Percentiles rank a stretch among this genome's conserved stretches.
phyloP scores from a whole-genome alignment of 30 jellyfish, hydroid and myxozoan species.

The Pseudorhiza aurosa region DNA sequence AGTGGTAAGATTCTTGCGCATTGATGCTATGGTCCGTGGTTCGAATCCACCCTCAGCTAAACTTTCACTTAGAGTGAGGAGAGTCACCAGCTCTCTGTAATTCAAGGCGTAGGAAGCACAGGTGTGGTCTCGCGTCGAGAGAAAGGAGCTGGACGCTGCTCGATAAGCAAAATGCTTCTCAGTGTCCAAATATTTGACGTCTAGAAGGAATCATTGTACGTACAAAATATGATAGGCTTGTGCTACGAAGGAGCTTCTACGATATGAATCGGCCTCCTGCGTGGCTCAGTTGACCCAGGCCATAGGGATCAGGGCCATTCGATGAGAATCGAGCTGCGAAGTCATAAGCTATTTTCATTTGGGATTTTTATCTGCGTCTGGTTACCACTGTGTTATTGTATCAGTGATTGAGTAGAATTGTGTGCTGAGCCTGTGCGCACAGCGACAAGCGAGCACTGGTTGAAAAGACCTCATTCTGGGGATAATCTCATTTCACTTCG shows the following conservation, averaged over 20 bases:
- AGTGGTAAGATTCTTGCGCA: no score
- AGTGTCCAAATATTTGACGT: no score
- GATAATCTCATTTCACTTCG: constrained; percentile 33
- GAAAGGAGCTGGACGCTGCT: no score
- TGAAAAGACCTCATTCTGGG: constrained; percentile 16
- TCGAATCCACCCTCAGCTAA: no score
- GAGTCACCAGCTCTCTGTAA: no score
- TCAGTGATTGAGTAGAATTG: constrained; percentile 19
- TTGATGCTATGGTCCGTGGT: no score
- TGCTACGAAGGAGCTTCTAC: background rate
- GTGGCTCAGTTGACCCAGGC: background rate
- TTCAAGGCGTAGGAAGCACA: no score
- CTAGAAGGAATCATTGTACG: no score
- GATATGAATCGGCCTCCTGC: background rate
- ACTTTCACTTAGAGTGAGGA: no score
- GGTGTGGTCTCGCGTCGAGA: no score
- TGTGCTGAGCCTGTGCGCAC: constrained; percentile 44
- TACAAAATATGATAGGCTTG: no score
- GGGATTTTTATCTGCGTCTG: constrained; percentile 47
- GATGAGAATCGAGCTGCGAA: background rate
- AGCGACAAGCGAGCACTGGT: background rate
- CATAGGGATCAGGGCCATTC: constrained; percentile 43
- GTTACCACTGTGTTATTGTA: constrained; percentile 68
- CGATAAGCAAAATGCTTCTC: no score
- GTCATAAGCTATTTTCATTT: constrained; percentile 21